Percentiles rank a stretch among this genome's conserved stretches.
Evolutionary conservation across 1,140 invertebrate species (phyloP).

Genomic region (Drosophila elegans): DNA sequence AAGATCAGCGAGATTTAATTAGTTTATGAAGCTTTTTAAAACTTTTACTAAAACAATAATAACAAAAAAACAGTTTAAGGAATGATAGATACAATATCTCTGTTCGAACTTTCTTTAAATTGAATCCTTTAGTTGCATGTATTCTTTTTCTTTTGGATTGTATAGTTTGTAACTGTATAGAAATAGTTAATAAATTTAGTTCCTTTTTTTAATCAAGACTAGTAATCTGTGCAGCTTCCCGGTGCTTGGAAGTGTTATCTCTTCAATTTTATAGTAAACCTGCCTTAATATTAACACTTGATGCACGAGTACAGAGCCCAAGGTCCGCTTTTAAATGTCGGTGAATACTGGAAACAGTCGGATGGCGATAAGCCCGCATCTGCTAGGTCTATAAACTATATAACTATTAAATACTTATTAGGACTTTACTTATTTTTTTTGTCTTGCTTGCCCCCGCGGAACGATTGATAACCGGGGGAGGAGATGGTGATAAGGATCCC

Average conservation of each 20-base stretch:
- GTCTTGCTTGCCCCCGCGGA: background rate
- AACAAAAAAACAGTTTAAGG: no score
- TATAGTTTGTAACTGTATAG: no score
- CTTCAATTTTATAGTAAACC: conserved; percentile 3
- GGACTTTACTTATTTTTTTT: background rate
- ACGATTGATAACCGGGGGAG: conserved; percentile 18
- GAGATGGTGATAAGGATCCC: conserved; percentile 19
- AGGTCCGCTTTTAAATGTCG: conserved; percentile 1
- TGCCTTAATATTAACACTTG: conserved; percentile 20
- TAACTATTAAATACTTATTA: conserved; percentile 17
- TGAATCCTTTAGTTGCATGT: no score
- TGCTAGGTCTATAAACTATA: conserved; percentile 11
- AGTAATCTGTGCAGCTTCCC: background rate
- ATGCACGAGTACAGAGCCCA: background rate
- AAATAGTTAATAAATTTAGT: background rate
- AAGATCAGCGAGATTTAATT: no score
- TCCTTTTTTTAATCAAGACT: background rate
- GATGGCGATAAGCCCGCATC: conserved; percentile 25
- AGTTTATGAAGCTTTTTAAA: no score
- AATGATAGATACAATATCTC: no score
- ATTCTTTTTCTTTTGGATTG: no score
- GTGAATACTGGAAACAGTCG: conserved; percentile 38
- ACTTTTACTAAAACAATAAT: no score
- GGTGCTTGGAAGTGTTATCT: background rate
- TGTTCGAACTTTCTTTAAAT: no score